Evolutionary conservation across 2,797 vertebrate species (phyloP).

Genomic region (Girardinus metallicus): DNA sequence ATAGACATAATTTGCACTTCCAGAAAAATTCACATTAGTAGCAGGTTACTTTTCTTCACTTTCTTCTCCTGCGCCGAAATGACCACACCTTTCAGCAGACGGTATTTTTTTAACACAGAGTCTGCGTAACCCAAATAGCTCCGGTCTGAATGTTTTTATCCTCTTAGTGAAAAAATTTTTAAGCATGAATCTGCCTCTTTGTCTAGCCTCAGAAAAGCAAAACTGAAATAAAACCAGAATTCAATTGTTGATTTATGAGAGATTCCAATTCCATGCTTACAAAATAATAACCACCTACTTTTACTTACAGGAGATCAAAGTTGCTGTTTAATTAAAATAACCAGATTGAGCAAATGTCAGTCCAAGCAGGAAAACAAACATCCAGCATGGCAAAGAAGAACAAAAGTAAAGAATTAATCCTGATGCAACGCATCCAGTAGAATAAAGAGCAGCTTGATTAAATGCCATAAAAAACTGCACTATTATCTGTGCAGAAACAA

Average conservation of each 20-base stretch:
- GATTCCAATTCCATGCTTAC: constrained; percentile 12
- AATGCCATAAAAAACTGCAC: neutral
- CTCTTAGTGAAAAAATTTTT: neutral
- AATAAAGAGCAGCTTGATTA: neutral
- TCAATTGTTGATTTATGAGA: neutral
- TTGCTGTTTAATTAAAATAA: constrained; percentile 4
- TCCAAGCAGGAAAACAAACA: neutral
- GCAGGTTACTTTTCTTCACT: neutral
- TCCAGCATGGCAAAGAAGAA: neutral
- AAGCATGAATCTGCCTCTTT: neutral
- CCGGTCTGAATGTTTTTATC: neutral
- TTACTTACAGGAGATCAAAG: neutral
- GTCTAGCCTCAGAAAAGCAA: neutral
- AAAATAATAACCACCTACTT: neutral
- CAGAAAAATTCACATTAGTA: too few species aligned
- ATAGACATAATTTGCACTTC: too few species aligned
- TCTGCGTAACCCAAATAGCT: neutral
- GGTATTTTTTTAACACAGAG: neutral
- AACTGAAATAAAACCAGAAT: neutral
- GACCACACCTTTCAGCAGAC: neutral
- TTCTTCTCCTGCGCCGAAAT: neutral
- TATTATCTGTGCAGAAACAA: neutral
- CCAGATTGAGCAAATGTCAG: neutral
- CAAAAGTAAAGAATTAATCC: neutral
- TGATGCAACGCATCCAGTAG: neutral